These are phyloP conservation scores for Jacana jacana DNA, from an alignment of 2,113 vertebrate genomes.

Conservation along the genomic window DNA sequence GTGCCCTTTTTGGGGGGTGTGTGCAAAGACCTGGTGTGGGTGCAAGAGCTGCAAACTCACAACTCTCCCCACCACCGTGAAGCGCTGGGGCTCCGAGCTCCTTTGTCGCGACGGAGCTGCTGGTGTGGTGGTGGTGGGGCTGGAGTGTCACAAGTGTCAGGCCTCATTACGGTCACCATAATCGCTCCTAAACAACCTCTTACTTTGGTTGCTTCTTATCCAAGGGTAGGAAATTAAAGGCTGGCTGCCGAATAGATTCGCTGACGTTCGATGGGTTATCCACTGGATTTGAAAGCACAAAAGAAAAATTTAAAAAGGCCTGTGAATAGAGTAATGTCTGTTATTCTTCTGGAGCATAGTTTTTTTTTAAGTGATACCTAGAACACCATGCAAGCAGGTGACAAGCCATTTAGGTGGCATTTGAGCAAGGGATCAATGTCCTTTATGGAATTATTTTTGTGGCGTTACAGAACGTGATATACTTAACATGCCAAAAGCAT, in stretches of 20 bases:
- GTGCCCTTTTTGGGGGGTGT: conserved; percentile 89
- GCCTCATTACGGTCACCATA: conserved; percentile 84
- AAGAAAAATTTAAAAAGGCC: background rate
- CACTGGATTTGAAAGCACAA: background rate
- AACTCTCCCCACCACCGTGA: conserved; percentile 81
- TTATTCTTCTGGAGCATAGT: background rate
- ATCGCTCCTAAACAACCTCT: conserved; percentile 71
- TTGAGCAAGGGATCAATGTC: background rate
- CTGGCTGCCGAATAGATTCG: conserved; percentile 64
- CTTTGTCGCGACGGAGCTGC: conserved; percentile 86
- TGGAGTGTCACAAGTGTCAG: conserved; percentile 91
- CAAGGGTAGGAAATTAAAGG: conserved; percentile 59
- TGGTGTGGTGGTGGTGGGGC: conserved; percentile 85
- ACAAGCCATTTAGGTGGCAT: background rate
- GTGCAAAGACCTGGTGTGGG: conserved; percentile 86
- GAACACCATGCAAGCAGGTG: background rate
- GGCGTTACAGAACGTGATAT: background rate
- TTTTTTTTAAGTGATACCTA: background rate
- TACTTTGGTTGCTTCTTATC: conserved; percentile 66
- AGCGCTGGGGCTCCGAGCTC: conserved; percentile 78
- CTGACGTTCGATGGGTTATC: conserved; percentile 30
- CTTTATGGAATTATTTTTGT: background rate
- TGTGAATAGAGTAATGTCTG: background rate
- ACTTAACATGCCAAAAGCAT: background rate
- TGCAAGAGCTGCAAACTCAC: conserved; percentile 83